Conservation (phyloP, 2,113 vertebrate species). For the Oophaga pumilio region DNA sequence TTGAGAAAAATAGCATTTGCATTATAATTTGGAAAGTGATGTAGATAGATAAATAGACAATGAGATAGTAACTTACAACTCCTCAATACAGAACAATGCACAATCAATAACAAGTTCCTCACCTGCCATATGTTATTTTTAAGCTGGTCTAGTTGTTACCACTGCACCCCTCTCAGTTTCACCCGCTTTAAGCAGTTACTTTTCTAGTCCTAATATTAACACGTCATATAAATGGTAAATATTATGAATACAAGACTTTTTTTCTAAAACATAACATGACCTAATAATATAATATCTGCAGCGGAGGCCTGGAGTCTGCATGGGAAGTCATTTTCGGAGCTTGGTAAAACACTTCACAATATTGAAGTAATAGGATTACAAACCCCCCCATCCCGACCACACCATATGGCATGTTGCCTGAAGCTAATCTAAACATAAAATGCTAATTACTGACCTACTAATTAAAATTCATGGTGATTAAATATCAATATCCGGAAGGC, state of each 20-base stretch:
- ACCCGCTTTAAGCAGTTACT: not conserved
- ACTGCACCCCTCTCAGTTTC: not conserved
- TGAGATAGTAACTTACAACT: not conserved
- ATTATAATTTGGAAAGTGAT: no score
- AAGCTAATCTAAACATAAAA: conserved; percentile 19
- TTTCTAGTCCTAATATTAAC: not conserved
- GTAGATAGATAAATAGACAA: not conserved
- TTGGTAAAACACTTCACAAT: not conserved
- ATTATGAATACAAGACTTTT: not conserved
- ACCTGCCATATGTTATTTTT: not conserved
- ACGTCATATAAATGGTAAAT: not conserved
- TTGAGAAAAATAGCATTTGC: no score
- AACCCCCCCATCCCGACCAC: not conserved
- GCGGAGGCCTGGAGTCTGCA: not conserved
- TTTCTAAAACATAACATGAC: not conserved
- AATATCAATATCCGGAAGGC: not conserved
- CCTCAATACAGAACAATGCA: not conserved
- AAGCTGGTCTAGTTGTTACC: not conserved
- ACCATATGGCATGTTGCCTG: conserved; percentile 2
- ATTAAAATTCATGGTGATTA: not conserved
- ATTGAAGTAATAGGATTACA: not conserved
- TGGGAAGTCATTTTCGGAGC: not conserved
- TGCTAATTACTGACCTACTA: conserved; percentile 23
- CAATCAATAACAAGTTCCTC: not conserved
- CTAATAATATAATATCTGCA: not conserved